These are phyloP conservation scores for Diabrotica undecimpunctata DNA, from an alignment of 1,140 invertebrate genomes.

Conservation along the genomic window DNA sequence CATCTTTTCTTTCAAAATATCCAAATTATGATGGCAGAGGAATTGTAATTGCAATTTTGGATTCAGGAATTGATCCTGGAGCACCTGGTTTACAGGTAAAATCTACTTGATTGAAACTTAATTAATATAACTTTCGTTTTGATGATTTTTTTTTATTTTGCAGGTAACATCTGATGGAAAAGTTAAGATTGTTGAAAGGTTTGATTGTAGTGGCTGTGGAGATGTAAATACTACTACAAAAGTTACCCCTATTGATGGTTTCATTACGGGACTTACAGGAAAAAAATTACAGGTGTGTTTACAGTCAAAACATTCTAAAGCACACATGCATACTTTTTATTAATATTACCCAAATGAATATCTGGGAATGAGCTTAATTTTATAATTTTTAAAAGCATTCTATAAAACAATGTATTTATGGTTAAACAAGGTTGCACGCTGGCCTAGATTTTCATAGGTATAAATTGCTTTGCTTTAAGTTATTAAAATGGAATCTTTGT, in stretches of 20 bases:
- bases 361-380: not conserved
- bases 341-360: too few relatives aligned
- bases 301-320: slow-evolving; percentile 13
- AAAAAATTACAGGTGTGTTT: slow-evolving; percentile 75
- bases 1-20: slow-evolving; percentile 84
- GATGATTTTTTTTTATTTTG: not conserved
- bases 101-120: slow-evolving; percentile 3
- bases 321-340: too few relatives aligned
- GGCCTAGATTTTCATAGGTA: too few relatives aligned
- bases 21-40: slow-evolving; percentile 90
- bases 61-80: slow-evolving; percentile 96
- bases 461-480: too few relatives aligned
- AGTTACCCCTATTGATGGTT: slow-evolving; percentile 71
- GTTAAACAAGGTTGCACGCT: too few relatives aligned
- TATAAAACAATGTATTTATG: slow-evolving; percentile 6
- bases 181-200: slow-evolving; percentile 90
- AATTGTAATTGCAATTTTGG: slow-evolving; percentile 90
- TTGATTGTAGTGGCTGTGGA: slow-evolving; percentile 92
- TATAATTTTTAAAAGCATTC: not conserved
- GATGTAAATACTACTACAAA: slow-evolving; percentile 88
- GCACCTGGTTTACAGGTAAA: slow-evolving; percentile 88
- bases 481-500: too few relatives aligned
- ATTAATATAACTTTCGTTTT: too few relatives aligned
- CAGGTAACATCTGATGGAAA: slow-evolving; percentile 84
- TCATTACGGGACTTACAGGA: slow-evolving; percentile 82